These are phyloP conservation scores for Hemaris fuciformis DNA, from an alignment of 2,888 invertebrate genomes.

Conservation along the genomic window DNA sequence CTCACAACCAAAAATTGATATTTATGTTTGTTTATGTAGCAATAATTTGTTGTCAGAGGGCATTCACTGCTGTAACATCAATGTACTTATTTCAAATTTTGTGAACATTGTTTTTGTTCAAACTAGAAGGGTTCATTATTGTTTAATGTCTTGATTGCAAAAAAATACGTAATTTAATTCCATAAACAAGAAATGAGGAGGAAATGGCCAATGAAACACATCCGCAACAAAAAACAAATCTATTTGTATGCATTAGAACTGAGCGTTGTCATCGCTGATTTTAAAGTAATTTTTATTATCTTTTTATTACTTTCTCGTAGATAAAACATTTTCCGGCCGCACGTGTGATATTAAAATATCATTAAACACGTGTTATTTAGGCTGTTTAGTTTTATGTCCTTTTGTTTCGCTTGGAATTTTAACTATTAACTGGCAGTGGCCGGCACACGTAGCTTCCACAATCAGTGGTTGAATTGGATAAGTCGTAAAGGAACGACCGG, in stretches of 20 bases:
- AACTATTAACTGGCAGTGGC: background rate
- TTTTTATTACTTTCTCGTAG: background rate
- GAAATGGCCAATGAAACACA: background rate
- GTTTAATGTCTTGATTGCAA: too few species aligned
- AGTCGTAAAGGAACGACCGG: background rate
- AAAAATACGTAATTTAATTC: background rate
- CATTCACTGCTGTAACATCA: background rate
- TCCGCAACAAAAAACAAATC: background rate
- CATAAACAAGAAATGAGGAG: background rate
- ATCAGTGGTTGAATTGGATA: background rate
- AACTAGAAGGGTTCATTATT: too few species aligned
- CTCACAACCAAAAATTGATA: background rate
- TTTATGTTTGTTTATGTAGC: background rate
- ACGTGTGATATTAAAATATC: constrained; percentile 6
- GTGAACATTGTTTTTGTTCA: too few species aligned
- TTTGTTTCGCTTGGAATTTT: background rate
- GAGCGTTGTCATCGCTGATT: background rate
- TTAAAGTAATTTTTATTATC: background rate
- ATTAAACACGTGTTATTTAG: constrained; percentile 10
- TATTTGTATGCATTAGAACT: background rate
- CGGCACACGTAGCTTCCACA: background rate
- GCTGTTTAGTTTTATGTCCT: constrained; percentile 6
- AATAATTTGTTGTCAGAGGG: background rate
- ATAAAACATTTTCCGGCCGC: constrained; percentile 2
- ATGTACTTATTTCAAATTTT: background rate